Percentiles rank a stretch among this genome's conserved stretches.
Evolutionary conservation across 2,888 invertebrate genomes (phyloP).

Genomic region (Adelphocoris suturalis): DNA sequence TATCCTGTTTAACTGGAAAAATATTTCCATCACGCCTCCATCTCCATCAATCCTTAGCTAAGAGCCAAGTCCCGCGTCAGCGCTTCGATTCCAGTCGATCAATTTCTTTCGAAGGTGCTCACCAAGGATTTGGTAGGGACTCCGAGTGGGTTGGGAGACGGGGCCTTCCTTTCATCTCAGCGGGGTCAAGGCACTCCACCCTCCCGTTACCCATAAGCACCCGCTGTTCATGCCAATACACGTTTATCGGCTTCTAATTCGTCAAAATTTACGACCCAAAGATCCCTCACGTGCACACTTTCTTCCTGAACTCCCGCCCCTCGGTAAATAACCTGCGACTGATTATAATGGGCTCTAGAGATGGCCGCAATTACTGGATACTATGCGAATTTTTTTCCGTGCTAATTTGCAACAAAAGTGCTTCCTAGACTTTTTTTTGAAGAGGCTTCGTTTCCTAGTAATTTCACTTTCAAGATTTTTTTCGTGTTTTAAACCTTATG

Average conservation of each 20-base stretch:
- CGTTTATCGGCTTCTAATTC: conserved; percentile 31
- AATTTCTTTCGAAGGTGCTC: conserved; percentile 22
- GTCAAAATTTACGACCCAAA: not conserved
- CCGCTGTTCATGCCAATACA: conserved; percentile 16
- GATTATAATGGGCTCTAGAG: too few relatives aligned
- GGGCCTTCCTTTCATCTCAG: conserved; percentile 22
- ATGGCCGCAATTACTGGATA: too few relatives aligned
- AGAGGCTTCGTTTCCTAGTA: too few relatives aligned
- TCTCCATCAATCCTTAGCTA: conserved; percentile 47
- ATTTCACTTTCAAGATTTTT: too few relatives aligned
- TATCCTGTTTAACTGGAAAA: conserved; percentile 29
- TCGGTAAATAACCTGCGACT: not conserved
- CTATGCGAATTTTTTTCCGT: too few relatives aligned
- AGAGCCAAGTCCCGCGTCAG: conserved; percentile 43
- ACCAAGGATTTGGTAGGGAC: conserved; percentile 3
- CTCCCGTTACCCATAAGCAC: not conserved
- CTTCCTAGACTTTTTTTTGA: too few relatives aligned
- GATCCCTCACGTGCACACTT: conserved; percentile 12
- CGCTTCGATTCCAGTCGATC: conserved; percentile 27
- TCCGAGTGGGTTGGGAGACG: not conserved
- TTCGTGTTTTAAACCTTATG: too few relatives aligned
- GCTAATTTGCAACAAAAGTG: too few relatives aligned
- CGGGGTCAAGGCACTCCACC: not conserved
- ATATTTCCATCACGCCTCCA: conserved; percentile 51
- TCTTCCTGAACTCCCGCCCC: not conserved